Evolutionary conservation across 2,113 vertebrate genomes (phyloP), one percentile per base, ranked within the genome.

Genomic region (Asarcornis scutulata): DNA sequence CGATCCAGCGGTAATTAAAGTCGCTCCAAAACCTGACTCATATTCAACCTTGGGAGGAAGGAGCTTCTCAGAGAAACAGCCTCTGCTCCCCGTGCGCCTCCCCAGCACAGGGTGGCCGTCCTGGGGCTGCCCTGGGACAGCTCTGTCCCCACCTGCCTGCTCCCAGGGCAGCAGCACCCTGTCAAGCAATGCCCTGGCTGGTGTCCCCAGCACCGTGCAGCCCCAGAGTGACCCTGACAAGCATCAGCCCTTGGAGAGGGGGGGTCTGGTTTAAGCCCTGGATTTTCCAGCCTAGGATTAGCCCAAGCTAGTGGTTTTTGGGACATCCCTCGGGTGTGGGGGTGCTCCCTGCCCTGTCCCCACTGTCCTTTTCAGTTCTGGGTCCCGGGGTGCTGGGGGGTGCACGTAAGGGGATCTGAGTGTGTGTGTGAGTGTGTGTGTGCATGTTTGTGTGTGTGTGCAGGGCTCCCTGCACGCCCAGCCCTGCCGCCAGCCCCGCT

Each of bases 1-100:
- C 8, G 97, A 97, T 97, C 96, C 93, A 75, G 80, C 38, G 83
- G 89, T 95, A 96, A 97, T 97, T 97, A 96, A 97, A 96, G 92
- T 93, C 16, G 2, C 92, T 97, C 88, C 96, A 96, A 96, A 97
- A 89, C 91, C 95, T 97, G 96, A 96, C 95, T 97, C 95, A 94
- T 64, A 95, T 95, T 97, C 95, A 97, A 95, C 94, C 94, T 92
- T 96, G 92, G 27, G 50, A 96, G 53, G 76, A 94, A 91, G 91
- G 83, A 85, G 72, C 75, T 83, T 80, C n/a, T 46, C 67, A 72
- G 60, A 96, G 89, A 95, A 89, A 87, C 71, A 72, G 80, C 58
- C 78, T 91, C 72, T 53, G 46, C 56, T 89, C 55, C 40, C 52
- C 7, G 1, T 4, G 18, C 0, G 2, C 60, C 2, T 5, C 55